A percentile compares a stretch with the other conserved stretches of the same genome.
phyloP scores from a whole-genome alignment of 2,888 invertebrate genomes.

The Linnaemya tessellans region DNA sequence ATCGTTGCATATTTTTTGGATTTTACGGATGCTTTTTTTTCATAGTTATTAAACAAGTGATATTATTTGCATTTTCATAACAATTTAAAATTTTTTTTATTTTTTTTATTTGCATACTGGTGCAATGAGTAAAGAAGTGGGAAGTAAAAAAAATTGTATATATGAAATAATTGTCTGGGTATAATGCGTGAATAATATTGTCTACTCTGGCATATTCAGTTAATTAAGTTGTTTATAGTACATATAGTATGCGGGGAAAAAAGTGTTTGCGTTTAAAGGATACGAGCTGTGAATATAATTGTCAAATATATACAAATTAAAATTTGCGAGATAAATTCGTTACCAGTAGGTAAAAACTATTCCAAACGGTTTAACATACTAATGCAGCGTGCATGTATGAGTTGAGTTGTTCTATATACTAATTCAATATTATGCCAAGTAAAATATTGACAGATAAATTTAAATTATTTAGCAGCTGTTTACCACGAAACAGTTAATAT shows the following conservation, averaged over 20 bases:
- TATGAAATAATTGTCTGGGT: conserved; percentile 44
- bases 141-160: not conserved
- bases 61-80: conserved; percentile 62
- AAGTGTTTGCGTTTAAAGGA: conserved; percentile 4
- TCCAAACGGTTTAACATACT: conserved; percentile 4
- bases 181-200: conserved; percentile 71
- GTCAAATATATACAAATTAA: conserved; percentile 22
- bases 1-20: conserved; percentile 76
- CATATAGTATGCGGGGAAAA: too few species aligned
- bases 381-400: not conserved
- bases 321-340: conserved; percentile 17
- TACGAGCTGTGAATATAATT: conserved; percentile 21
- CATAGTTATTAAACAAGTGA: conserved; percentile 68
- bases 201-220: conserved; percentile 68
- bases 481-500: conserved; percentile 32
- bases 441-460: conserved; percentile 49
- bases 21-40: conserved; percentile 57
- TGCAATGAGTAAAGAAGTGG: not conserved
- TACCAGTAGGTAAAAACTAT: conserved; percentile 11
- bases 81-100: conserved; percentile 2
- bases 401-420: not conserved
- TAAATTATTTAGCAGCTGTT: conserved; percentile 56
- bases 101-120: not conserved
- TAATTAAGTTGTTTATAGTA: conserved; percentile 62
- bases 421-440: conserved; percentile 14